These are phyloP conservation scores for Chaetodon trifascialis DNA, from an alignment of 2,113 vertebrate species.

Conservation along the genomic window DNA sequence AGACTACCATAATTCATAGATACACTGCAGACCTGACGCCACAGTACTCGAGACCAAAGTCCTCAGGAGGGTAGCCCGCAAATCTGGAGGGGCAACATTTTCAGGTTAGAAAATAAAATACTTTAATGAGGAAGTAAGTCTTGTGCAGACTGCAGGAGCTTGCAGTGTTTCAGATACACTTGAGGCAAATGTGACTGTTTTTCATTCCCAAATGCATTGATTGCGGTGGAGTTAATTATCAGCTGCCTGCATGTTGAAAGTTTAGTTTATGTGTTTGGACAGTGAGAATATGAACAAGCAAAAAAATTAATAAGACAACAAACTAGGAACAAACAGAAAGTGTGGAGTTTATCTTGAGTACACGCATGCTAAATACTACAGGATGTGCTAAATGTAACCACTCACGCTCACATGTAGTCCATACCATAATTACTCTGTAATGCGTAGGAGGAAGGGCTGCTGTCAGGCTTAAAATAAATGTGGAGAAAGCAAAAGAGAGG, in stretches of 20 bases:
- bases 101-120: slow-evolving; percentile 4
- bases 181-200: neutral
- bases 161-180: no score
- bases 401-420: slow-evolving; percentile 1
- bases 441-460: slow-evolving; percentile 61
- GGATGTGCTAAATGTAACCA: slow-evolving; percentile 2
- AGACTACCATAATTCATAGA: neutral
- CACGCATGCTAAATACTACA: neutral
- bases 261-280: slow-evolving; percentile 8
- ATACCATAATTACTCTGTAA: slow-evolving; percentile 68
- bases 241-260: neutral
- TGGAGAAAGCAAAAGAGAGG: slow-evolving; percentile 22
- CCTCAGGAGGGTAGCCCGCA: neutral
- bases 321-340: neutral
- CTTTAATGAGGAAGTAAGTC: neutral
- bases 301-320: neutral
- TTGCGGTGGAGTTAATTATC: neutral
- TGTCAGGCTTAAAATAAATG: slow-evolving; percentile 73
- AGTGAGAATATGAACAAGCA: neutral
- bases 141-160: neutral
- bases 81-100: neutral
- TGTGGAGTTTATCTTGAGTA: neutral
- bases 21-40: neutral
- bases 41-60: neutral
- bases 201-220: neutral